Evolutionary conservation across 2,797 vertebrate species (phyloP), one percentile per base, ranked within the genome.

Genomic region (Platyrinchus mystaceus): DNA sequence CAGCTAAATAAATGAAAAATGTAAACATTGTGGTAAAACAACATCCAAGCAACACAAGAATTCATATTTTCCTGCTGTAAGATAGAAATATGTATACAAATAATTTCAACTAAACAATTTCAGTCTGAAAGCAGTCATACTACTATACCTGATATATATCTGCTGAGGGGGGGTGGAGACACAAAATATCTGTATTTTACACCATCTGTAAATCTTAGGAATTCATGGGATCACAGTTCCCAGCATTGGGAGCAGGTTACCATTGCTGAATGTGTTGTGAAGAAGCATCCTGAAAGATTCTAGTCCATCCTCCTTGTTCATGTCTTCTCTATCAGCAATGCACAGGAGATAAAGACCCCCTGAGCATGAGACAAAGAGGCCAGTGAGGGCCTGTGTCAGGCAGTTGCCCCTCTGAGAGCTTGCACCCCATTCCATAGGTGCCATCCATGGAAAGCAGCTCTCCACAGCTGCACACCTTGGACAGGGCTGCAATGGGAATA

Each of bases 351-450:
- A 30, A 69, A 70, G 14, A 34, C 8, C 34, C 18, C 34, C 24
- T 36, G n/a, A 39, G n/a, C 21, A 59, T 5, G 37, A 30, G 53
- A 43, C 8, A 7, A 44, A 55, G 27, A 32, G 32, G 43, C 41
- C 17, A 36, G 0, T 37, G 56, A 47, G 3, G 2, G 18, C 11
- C 21, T 30, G 9, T 13, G 21, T 34, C 63, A n/a, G 10, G n/a
- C 22, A 44, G 52, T 37, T 7, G n/a, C 5, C 16, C 26, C 34
- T 22, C 68, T 11, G 18, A 49, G 63, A 60, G 21, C 32, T 10
- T 5, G 26, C 0, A 0, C 44, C 30, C 21, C 41, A 0, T 26
- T 10, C 64, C 34, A n/a, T 23, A 21, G 20, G 39, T 10, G 26
- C 22, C 13, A 3, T 6, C 23, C 12, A 3, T 14, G 7, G 21